Evolutionary conservation across 2,113 vertebrate species (phyloP).

Genomic region (Callipepla squamata): DNA sequence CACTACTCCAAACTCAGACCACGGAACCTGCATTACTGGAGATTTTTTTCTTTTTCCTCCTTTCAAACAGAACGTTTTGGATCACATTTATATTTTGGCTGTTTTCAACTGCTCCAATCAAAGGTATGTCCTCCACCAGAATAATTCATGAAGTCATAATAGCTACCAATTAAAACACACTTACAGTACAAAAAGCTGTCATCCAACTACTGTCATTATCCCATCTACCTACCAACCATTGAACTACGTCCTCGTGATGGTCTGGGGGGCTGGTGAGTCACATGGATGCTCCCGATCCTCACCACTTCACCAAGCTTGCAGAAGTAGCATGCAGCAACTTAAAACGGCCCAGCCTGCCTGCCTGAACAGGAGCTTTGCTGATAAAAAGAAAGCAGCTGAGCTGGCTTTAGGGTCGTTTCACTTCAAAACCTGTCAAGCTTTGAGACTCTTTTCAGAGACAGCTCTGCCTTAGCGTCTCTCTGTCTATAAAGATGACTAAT

Average conservation of each 20-base stretch:
- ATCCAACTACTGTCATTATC: slow-evolving; percentile 4
- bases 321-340: background rate
- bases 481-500: background rate
- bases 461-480: background rate
- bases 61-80: background rate
- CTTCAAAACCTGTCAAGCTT: background rate
- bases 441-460: background rate
- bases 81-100: background rate
- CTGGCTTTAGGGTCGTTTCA: background rate
- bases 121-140: background rate
- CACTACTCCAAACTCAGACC: background rate
- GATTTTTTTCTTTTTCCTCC: background rate
- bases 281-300: background rate
- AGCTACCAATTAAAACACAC: background rate
- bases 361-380: background rate
- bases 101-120: background rate
- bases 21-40: background rate
- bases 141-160: background rate
- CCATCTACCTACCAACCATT: background rate
- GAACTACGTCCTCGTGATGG: background rate
- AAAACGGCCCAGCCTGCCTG: background rate
- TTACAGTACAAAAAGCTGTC: background rate
- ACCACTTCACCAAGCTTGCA: background rate
- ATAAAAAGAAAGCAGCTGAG: background rate
- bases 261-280: slow-evolving; percentile 1